Percentiles rank a stretch among this genome's conserved stretches.
Conservation (phyloP, 1,140 invertebrate genomes). For the Atta cephalotes region DNA sequence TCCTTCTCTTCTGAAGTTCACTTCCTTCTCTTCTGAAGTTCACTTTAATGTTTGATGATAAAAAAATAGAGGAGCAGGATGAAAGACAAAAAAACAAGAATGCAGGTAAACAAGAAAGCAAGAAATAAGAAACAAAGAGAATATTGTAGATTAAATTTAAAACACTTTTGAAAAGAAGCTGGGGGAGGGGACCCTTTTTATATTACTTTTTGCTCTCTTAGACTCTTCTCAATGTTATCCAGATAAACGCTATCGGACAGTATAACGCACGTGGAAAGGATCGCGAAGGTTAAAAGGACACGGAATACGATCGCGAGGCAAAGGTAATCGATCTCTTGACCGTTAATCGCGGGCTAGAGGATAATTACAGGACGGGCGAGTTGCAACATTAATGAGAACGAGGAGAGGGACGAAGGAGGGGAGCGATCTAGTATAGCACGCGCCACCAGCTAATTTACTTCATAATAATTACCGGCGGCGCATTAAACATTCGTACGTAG, state of each 20-base stretch:
- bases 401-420: background rate
- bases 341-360: slow-evolving; percentile 64
- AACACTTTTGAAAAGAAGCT: background rate
- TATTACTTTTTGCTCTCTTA: background rate
- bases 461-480: slow-evolving; percentile 75
- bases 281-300: slow-evolving; percentile 62
- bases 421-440: slow-evolving; percentile 42
- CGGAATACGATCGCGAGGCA: background rate
- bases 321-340: slow-evolving; percentile 67
- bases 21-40: too few relatives aligned
- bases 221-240: background rate
- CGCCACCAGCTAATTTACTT: slow-evolving; percentile 73
- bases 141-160: too few relatives aligned
- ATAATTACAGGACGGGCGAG: slow-evolving; percentile 52
- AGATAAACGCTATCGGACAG: background rate
- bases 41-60: too few relatives aligned
- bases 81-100: too few relatives aligned
- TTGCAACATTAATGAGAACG: slow-evolving; percentile 75
- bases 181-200: too few relatives aligned
- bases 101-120: too few relatives aligned
- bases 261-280: background rate
- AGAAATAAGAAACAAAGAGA: too few relatives aligned
- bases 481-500: slow-evolving; percentile 77
- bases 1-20: too few relatives aligned
- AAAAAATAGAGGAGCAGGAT: too few relatives aligned